Evolutionary conservation across 2,888 invertebrate species (phyloP).

Genomic region (Meganola albula): DNA sequence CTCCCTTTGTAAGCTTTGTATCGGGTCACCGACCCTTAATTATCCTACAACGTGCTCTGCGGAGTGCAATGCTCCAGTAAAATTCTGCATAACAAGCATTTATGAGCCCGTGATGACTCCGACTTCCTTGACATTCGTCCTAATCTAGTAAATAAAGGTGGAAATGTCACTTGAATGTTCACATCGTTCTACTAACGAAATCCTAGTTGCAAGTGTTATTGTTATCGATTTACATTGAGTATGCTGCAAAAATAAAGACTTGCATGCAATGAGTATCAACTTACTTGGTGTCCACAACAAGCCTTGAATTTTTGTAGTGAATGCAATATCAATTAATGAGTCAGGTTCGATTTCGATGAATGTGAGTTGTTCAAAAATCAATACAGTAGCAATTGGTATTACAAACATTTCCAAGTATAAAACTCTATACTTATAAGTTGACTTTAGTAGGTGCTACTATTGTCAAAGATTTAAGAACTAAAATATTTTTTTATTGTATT

Average conservation of each 20-base stretch:
- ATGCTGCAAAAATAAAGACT: slow-evolving; percentile 48
- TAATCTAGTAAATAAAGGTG: too few species aligned
- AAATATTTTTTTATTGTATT: too few species aligned
- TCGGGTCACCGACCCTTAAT: slow-evolving; percentile 68
- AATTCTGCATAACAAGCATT: slow-evolving; percentile 72
- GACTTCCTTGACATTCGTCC: slow-evolving; percentile 36
- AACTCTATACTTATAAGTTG: too few species aligned
- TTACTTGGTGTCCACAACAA: slow-evolving; percentile 44
- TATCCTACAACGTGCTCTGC: slow-evolving; percentile 57
- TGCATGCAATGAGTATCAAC: too few species aligned
- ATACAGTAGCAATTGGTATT: too few species aligned
- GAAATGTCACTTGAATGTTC: too few species aligned
- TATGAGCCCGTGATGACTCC: slow-evolving; percentile 57
- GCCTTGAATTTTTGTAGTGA: too few species aligned
- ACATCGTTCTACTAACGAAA: too few species aligned
- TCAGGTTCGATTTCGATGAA: slow-evolving; percentile 48
- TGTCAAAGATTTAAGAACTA: too few species aligned
- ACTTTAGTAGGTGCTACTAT: too few species aligned
- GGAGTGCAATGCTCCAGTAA: slow-evolving; percentile 74
- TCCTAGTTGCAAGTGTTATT: too few species aligned
- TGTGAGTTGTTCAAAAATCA: slow-evolving; percentile 21
- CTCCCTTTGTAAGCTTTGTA: slow-evolving; percentile 51
- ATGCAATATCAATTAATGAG: slow-evolving; percentile 55
- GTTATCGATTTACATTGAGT: slow-evolving; percentile 53
- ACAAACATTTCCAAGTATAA: too few species aligned